Conservation (phyloP, 2,888 invertebrate genomes). For the Athetis lepigone region DNA sequence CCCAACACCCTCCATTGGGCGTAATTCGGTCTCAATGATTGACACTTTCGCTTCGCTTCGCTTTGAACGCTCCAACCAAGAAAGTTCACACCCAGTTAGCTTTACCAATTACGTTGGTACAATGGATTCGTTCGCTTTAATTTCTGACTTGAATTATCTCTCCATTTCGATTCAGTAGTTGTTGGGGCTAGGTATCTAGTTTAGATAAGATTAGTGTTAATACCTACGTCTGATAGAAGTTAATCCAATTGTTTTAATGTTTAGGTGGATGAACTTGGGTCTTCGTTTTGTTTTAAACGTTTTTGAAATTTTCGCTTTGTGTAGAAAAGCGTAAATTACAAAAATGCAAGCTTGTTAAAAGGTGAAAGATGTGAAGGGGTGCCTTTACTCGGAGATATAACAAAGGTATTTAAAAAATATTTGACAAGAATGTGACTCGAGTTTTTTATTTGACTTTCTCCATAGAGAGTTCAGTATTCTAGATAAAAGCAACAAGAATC, state of each 20-base stretch:
- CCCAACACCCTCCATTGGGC: conserved; percentile 49
- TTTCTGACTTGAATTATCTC: conserved; percentile 63
- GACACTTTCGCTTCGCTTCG: conserved; percentile 60
- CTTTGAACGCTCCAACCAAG: conserved; percentile 51
- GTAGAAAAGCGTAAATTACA: too few species aligned
- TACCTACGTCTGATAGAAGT: not conserved
- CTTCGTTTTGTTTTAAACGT: not conserved
- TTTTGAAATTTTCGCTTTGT: not conserved
- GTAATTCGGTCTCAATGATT: conserved; percentile 64
- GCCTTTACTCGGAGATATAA: too few species aligned
- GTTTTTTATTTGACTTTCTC: too few species aligned
- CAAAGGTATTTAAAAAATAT: too few species aligned
- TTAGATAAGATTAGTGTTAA: conserved; percentile 44
- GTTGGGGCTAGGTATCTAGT: conserved; percentile 48
- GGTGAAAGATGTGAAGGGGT: too few species aligned
- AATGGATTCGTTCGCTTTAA: conserved; percentile 60
- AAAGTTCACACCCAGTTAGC: conserved; percentile 63
- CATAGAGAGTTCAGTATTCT: too few species aligned
- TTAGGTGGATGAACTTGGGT: not conserved
- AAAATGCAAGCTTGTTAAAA: too few species aligned
- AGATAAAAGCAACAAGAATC: too few species aligned
- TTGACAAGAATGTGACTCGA: too few species aligned
- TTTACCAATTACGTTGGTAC: conserved; percentile 62
- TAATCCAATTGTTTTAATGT: not conserved
- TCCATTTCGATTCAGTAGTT: conserved; percentile 56